Evolutionary conservation across 2,888 invertebrate species (phyloP).

Genomic region (Pantelozetes paolii): DNA sequence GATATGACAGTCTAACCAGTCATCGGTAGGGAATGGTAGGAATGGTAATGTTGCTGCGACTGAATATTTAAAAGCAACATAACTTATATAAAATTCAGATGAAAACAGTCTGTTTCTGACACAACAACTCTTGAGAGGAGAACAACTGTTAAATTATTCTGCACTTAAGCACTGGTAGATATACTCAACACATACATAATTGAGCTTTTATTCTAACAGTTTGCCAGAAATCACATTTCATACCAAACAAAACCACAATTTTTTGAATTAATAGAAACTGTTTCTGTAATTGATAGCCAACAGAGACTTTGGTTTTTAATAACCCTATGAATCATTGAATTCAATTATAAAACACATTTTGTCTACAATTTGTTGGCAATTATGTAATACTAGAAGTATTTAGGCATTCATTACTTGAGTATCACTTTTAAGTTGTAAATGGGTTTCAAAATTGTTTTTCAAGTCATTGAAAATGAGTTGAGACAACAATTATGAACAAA

Average conservation of each 20-base stretch:
- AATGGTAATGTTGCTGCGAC: background rate
- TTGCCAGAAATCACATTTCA: background rate
- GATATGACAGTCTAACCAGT: background rate
- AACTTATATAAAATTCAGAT: slow-evolving; percentile 29
- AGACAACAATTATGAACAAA: too few species aligned
- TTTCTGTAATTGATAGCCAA: slow-evolving; percentile 31
- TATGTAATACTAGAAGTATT: too few species aligned
- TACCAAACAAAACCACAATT: background rate
- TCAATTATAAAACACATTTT: too few species aligned
- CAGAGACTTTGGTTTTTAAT: background rate
- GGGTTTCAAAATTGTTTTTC: background rate
- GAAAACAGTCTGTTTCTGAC: slow-evolving; percentile 29
- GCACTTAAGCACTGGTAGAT: slow-evolving; percentile 15
- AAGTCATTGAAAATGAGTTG: too few species aligned
- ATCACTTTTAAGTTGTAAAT: background rate
- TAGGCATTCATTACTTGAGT: background rate
- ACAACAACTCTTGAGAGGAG: slow-evolving; percentile 33
- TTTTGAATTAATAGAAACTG: slow-evolving; percentile 18
- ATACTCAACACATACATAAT: background rate
- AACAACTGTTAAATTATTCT: slow-evolving; percentile 29
- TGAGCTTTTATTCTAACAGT: slow-evolving; percentile 17
- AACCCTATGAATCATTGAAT: slow-evolving; percentile 2
- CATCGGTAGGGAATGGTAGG: background rate
- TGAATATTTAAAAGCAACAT: slow-evolving; percentile 29
- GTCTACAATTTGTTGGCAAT: too few species aligned